Evolutionary conservation across 2,797 vertebrate species (phyloP), one percentile per base, ranked within the genome.

Genomic region (Scarus forsteni): DNA sequence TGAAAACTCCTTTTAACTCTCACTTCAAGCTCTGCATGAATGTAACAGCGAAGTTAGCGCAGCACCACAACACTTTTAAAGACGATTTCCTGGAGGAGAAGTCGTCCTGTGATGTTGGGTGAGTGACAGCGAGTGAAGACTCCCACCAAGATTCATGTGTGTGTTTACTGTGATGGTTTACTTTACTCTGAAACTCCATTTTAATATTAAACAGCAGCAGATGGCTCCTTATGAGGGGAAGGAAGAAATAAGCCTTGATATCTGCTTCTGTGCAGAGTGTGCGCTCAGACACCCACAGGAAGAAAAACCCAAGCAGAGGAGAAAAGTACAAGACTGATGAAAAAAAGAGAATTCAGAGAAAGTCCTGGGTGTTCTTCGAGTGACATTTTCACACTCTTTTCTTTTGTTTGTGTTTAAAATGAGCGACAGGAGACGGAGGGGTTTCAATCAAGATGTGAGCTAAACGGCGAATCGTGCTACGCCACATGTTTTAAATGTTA

Each of bases 401-500:
- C 6, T 13, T 51, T 7, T 51, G 75, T 86, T 85, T 75, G 66
- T 68, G 66, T 80, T 82, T 55, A 76, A 75, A 73, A 49, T 49
- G 7, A 15, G 6, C 9, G 10, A 18, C 39, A 52, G 73, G 40
- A 39, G 58, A 71, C 3, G 39, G 70, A 79, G 64, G 54, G 80
- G 77, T 88, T 88, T 81, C 75, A 81, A 60, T 85, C 73, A 71
- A 34, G 45, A 38, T n/a, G 36, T 35, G 63, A 60, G 18, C 61
- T 46, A 38, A 77, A 40, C 60, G 15, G 67, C 15, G 10, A 56
- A 60, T 19, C 53, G 3, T 19, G 60, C 55, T 0, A 50, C 63
- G 75, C 79, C 82, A 77, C 86, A 85, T 85, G 86, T 73, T 88
- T 83, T 71, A 85, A 82, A 85, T 80, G 87, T 88, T 66, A 73